Evolutionary conservation across 2,888 invertebrate genomes (phyloP).

Genomic region (Frankliniella intonsa): DNA sequence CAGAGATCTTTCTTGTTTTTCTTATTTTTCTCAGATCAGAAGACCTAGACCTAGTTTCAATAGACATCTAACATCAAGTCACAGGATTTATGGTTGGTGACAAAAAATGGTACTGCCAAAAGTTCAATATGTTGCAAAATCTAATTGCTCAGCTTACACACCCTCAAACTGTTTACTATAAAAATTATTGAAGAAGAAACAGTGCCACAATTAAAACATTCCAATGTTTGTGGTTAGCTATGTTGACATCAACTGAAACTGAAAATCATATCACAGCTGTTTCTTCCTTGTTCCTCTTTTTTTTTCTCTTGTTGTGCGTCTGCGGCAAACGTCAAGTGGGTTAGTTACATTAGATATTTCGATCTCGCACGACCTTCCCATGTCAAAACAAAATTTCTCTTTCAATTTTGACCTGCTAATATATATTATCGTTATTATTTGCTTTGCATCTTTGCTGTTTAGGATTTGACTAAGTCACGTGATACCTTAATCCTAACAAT

Average conservation of each 20-base stretch:
- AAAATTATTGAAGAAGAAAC: not conserved
- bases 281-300: slow-evolving; percentile 23
- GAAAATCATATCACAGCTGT: not conserved
- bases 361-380: too few species aligned
- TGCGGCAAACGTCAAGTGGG: not conserved
- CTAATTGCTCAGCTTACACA: not conserved
- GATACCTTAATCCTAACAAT: not conserved
- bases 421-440: too few species aligned
- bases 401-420: too few species aligned
- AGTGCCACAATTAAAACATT: not conserved
- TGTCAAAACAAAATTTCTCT: too few species aligned
- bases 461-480: not conserved
- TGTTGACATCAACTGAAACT: not conserved
- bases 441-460: not conserved
- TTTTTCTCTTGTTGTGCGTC: slow-evolving; percentile 13
- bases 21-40: not conserved
- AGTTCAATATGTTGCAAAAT: not conserved
- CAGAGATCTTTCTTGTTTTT: not conserved
- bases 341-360: too few species aligned
- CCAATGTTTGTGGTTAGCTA: not conserved
- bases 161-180: not conserved
- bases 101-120: not conserved
- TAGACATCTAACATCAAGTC: not conserved
- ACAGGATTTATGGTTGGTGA: not conserved
- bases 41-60: slow-evolving; percentile 16